phyloP scores from a whole-genome alignment of 2,113 vertebrate species.

The Pygoscelis adeliae region DNA sequence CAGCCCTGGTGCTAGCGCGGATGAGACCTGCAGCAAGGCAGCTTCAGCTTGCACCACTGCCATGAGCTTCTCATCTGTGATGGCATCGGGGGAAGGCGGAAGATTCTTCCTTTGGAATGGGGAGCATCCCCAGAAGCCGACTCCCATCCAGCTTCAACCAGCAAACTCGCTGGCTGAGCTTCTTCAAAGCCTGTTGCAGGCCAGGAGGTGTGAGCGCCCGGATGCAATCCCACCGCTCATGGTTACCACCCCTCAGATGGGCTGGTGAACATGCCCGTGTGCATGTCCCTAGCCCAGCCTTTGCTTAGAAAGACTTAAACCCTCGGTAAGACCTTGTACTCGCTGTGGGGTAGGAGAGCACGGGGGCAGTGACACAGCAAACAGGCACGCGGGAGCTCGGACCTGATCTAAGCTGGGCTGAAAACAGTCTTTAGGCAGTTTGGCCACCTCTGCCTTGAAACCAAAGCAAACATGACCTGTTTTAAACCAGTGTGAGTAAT shows the following conservation, averaged over 20 bases:
- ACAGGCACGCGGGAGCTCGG: fast-evolving
- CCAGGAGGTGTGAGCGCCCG: fast-evolving
- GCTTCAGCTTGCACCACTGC: background rate
- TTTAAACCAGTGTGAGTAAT: slow-evolving; percentile 28
- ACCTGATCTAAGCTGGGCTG: background rate
- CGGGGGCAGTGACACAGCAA: background rate
- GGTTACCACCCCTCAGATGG: background rate
- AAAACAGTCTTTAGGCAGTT: background rate
- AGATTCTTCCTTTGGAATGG: background rate
- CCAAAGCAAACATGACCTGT: slow-evolving; percentile 14
- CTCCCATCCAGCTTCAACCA: background rate
- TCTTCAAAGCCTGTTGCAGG: background rate
- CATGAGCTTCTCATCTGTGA: background rate
- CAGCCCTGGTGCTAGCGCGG: fast-evolving
- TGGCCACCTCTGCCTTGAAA: slow-evolving; percentile 15
- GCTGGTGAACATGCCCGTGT: fast-evolving
- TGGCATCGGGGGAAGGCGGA: background rate
- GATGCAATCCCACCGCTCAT: fast-evolving
- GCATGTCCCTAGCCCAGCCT: background rate
- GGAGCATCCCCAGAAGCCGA: background rate
- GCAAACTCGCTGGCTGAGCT: background rate
- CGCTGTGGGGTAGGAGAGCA: background rate
- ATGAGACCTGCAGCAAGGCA: background rate
- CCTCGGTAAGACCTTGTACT: background rate
- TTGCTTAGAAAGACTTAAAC: background rate